phyloP scores from a whole-genome alignment of 2,113 vertebrate species.

The Rhea pennata region DNA sequence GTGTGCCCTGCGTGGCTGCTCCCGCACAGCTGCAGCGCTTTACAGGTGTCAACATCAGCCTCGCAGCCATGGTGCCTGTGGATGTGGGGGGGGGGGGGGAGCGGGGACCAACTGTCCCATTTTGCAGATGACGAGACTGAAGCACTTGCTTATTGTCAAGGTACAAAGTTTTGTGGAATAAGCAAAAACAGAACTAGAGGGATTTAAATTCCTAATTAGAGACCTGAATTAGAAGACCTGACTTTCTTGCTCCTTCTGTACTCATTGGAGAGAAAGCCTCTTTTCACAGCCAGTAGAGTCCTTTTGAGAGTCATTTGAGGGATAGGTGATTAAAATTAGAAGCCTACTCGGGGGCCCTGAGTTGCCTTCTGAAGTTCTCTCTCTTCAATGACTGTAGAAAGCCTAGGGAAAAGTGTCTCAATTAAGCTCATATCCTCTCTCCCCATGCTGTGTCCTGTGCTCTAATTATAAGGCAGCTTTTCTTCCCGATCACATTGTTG shows the following conservation, averaged over 20 bases:
- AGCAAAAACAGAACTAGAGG: not conserved
- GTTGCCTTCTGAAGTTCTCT: constrained; percentile 2
- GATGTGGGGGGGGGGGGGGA: not conserved
- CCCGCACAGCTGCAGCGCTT: not conserved
- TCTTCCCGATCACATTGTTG: not conserved
- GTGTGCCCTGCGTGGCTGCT: not conserved
- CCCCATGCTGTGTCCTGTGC: not conserved
- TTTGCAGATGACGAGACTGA: not conserved
- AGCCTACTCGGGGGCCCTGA: not conserved
- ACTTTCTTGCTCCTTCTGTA: not conserved
- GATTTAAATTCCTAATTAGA: not conserved
- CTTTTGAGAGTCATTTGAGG: not conserved
- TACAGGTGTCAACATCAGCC: not conserved
- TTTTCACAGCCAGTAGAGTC: not conserved
- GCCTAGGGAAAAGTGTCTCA: not conserved
- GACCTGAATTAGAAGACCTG: not conserved
- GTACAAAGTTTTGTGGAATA: not conserved
- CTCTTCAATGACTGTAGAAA: not conserved
- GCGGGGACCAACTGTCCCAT: not conserved
- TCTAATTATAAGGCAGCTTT: constrained; percentile 10
- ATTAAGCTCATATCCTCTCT: not conserved
- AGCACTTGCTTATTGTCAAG: not conserved
- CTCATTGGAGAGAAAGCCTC: not conserved
- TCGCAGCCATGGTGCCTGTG: not conserved
- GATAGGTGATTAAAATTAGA: not conserved